phyloP scores from a whole-genome alignment of 2,888 invertebrate genomes.

The Mamestra brassicae region DNA sequence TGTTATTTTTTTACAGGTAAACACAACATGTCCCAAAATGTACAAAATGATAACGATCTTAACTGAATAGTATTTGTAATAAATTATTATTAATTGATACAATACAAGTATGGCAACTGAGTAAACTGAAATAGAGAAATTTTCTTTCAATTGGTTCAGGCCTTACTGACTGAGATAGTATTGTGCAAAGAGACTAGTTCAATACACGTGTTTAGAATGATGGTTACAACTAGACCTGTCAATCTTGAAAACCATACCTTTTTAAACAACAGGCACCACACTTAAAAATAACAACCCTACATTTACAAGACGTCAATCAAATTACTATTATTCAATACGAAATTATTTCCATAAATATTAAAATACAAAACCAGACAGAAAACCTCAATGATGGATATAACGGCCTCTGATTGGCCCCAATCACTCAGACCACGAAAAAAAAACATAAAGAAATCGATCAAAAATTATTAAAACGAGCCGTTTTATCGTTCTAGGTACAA shows the following conservation, averaged over 20 bases:
- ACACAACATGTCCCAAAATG: too few species aligned
- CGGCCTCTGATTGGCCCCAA: constrained; percentile 64
- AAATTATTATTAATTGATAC: too few species aligned
- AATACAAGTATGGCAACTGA: too few species aligned
- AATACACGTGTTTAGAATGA: not conserved
- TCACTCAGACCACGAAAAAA: constrained; percentile 54
- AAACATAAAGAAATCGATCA: constrained; percentile 65
- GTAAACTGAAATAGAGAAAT: too few species aligned
- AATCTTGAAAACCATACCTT: too few species aligned
- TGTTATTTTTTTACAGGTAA: too few species aligned
- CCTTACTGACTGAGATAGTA: not conserved
- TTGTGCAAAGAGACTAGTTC: not conserved
- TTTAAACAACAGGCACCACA: not conserved
- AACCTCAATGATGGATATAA: constrained; percentile 56
- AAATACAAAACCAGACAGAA: constrained; percentile 31
- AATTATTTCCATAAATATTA: constrained; percentile 43
- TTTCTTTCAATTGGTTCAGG: too few species aligned
- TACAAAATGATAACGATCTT: too few species aligned
- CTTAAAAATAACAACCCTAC: constrained; percentile 39
- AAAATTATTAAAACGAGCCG: constrained; percentile 74
- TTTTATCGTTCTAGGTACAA: constrained; percentile 72
- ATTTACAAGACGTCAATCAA: constrained; percentile 35
- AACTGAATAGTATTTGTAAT: too few species aligned
- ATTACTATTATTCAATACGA: constrained; percentile 44
- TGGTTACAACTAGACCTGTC: too few species aligned